Base-by-base conservation (phyloP, 2,888 invertebrate species). In the Xylophagus ater region DNA sequence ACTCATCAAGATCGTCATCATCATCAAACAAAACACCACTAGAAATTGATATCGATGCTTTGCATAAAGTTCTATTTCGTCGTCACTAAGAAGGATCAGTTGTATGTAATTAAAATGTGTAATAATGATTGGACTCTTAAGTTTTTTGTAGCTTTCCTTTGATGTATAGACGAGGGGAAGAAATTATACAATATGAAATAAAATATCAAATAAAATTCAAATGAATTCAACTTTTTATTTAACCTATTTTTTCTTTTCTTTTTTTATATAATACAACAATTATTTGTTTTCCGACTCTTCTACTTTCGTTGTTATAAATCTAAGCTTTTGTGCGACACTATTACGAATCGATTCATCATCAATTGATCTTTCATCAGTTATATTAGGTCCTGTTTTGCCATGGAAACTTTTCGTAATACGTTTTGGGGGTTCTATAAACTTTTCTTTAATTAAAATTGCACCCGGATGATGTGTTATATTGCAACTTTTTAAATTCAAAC, bases 371-470 rank as follows among this genome's bases (percentile, higher is more conserved):
- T 17, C 17, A 14, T 7, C 6, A 13, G 21, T 28, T 8, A 28
- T 5, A 9, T 10, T 9, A 17, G 59, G 60, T 39, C 60, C 59
- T 0, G 63, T 60, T 43, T 63, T 60, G 28, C 51, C 55, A 21
- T 59, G 57, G 45, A 60, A 61, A 40, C 54, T 70, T 44, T 63
- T 67, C 2, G 71, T 63, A 34, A 70, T 58, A 18, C 69, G 62
- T 43, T 67, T 66, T 2, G 69, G 67, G 3, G 68, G 67, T 49
- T 71, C 71, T 21, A 71, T 70, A 47, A 62, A 71, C 38, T 59
- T 59, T 53, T 71, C 71, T 53, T 66, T 70, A 2, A 71, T 62
- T 18, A 69, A 52, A 15, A 70, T 57, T 4, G 66, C 59, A 2
- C 69, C 69, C 0, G 66, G 63, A 37, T 54, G 56, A 2, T 54